Evolutionary conservation across 2,797 vertebrate genomes (phyloP).

Genomic region (Girardinus metallicus): DNA sequence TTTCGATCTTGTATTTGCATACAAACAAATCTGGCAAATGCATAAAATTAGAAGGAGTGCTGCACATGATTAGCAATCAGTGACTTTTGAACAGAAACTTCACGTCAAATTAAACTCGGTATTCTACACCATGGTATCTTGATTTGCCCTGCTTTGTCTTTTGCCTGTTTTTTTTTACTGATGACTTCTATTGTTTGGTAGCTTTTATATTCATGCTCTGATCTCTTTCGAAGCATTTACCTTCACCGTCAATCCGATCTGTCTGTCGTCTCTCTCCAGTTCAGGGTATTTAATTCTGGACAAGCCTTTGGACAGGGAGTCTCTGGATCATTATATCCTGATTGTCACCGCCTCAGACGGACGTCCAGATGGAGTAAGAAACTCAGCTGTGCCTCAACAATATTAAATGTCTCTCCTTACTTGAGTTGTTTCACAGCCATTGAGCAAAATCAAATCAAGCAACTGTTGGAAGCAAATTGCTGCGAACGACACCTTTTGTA

Average conservation of each 20-base stretch:
- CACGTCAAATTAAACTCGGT: background rate
- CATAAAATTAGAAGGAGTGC: conserved; percentile 1
- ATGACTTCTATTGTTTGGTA: background rate
- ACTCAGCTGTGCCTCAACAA: conserved; percentile 8
- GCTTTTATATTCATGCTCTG: conserved; percentile 1
- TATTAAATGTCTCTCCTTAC: conserved; percentile 33
- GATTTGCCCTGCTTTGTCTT: background rate
- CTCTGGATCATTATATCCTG: conserved; percentile 90
- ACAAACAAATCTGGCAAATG: conserved; percentile 4
- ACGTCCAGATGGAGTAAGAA: conserved; percentile 92
- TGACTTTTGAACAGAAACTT: conserved; percentile 2
- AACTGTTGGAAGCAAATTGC: conserved; percentile 15
- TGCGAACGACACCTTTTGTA: conserved; percentile 32
- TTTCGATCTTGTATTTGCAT: background rate
- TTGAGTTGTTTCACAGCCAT: conserved; percentile 20
- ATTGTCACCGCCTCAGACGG: conserved; percentile 93
- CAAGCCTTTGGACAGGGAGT: conserved; percentile 92
- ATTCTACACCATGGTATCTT: background rate
- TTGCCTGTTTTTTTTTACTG: background rate
- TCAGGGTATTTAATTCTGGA: conserved; percentile 89
- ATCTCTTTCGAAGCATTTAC: conserved; percentile 4
- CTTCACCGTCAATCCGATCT: conserved; percentile 8
- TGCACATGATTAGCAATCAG: conserved; percentile 3
- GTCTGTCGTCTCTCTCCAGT: conserved; percentile 71
- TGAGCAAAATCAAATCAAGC: conserved; percentile 27